Base-by-base conservation (phyloP, 2,113 vertebrate genomes). In the Takifugu bimaculatus region DNA sequence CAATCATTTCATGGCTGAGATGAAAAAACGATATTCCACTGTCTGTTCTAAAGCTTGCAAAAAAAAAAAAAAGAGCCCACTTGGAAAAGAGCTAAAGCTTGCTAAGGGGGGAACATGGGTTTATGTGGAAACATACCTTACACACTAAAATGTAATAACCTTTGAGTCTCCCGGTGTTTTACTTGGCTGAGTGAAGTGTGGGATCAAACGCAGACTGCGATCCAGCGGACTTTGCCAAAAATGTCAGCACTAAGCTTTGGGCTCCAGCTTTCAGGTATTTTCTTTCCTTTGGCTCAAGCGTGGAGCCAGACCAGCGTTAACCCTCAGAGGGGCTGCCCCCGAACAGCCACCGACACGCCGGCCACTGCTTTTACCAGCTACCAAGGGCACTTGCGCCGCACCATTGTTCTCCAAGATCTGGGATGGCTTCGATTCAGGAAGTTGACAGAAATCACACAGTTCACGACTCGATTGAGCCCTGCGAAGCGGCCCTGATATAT, bases 81-180 rank as follows among this genome's bases (percentile, higher is more conserved):
- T 88, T 87, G 84, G 83, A 87, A 80, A 85, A 78, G 82, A 79
- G 72, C 67, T 59, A 79, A 61, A 75, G 74, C 80, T 68, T 87
- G 86, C 81, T 84, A 67, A 57, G 64, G 75, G 69, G 70, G 54
- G 75, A 86, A 83, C 62, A 39, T 68, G 66, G 85, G 67, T 77
- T 89, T 85, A 84, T 83, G 84, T 85, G 88, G 87, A 90, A 88
- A 92, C 87, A 84, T 88, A 90, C 87, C 88, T 89, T 86, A 85
- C 73, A 75, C 86, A 84, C 88, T 80, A 83, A 90, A 89, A 88
- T 78, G 85, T 89, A 90, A 91, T 90, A 90, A 90, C 87, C 85
- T 84, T 90, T 85, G 88, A 88, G 85, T 88, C 80, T 85, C 82
- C 77, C 70, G 13, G 87, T 92, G 88, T 90, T 90, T 90, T 85